phyloP scores from a whole-genome alignment of 2,797 vertebrate species.

The Syndactyla subalaris region DNA sequence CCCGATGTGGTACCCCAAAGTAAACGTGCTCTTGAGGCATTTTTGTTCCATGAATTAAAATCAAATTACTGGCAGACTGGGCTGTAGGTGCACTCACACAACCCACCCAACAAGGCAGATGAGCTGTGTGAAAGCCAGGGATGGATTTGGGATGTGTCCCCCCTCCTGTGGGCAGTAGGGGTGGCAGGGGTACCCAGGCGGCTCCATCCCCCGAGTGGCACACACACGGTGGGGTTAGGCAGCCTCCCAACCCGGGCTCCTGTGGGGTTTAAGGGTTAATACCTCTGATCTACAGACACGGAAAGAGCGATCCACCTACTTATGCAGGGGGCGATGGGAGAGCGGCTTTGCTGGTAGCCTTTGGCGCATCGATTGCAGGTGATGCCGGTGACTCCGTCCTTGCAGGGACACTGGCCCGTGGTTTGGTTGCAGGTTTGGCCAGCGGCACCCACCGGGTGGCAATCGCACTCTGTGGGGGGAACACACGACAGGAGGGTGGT shows the following conservation, averaged over 20 bases:
- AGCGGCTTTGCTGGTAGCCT: constrained; percentile 98
- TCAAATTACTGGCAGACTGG: background rate
- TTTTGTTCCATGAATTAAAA: background rate
- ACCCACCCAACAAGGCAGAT: background rate
- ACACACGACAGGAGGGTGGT: constrained; percentile 70
- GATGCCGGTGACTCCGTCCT: constrained; percentile 96
- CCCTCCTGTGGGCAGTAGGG: accelerated
- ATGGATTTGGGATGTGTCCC: background rate
- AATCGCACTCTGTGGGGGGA: constrained; percentile 91
- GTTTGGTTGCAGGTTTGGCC: constrained; percentile 99
- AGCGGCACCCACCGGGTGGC: constrained; percentile 95
- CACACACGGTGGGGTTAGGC: accelerated
- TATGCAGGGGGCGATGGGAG: constrained; percentile 97
- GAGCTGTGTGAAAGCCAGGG: background rate
- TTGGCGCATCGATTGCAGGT: constrained; percentile 98
- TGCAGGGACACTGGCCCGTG: constrained; percentile 97
- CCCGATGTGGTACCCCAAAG: background rate
- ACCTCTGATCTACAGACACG: background rate
- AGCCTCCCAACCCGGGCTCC: background rate
- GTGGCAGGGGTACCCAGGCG: background rate
- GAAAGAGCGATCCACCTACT: constrained; percentile 83
- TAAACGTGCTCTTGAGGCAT: background rate
- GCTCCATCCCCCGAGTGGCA: background rate
- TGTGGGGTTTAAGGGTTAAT: background rate
- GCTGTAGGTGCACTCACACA: background rate